These are phyloP conservation scores for Phylloscopus whistleri DNA, from an alignment of 2,113 vertebrate genomes.

Conservation along the genomic window DNA sequence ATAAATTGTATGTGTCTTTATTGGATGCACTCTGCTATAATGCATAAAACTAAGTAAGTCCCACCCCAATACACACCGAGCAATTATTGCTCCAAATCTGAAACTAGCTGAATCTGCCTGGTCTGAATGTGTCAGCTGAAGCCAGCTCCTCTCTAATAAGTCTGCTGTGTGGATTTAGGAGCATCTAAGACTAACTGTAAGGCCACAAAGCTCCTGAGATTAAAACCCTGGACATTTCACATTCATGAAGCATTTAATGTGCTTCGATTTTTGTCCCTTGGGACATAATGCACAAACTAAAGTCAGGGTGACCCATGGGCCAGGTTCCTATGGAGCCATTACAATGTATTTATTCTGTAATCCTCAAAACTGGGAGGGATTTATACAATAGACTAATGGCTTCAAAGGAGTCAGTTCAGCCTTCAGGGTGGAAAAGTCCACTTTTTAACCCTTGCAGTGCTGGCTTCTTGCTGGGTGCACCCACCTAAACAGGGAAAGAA, in stretches of 20 bases:
- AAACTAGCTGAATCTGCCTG: not conserved
- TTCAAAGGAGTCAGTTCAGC: slow-evolving; percentile 38
- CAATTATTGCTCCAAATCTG: not conserved
- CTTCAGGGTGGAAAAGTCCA: slow-evolving; percentile 6
- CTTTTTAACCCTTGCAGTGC: slow-evolving; percentile 32
- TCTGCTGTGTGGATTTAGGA: not conserved
- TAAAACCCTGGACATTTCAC: slow-evolving; percentile 31
- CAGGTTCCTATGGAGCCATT: slow-evolving; percentile 26
- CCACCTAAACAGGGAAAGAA: not conserved
- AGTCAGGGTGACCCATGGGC: slow-evolving; percentile 27
- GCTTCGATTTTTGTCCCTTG: slow-evolving; percentile 48
- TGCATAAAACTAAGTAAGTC: not conserved
- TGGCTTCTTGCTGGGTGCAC: not conserved
- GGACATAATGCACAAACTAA: not conserved
- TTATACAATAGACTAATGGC: slow-evolving; percentile 49
- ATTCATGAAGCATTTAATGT: slow-evolving; percentile 37
- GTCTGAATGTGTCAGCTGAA: not conserved
- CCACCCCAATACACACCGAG: not conserved
- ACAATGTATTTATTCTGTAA: slow-evolving; percentile 52
- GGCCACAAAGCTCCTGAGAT: not conserved
- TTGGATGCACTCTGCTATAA: not conserved
- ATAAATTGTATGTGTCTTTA: not conserved
- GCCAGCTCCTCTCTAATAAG: not conserved
- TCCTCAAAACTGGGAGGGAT: slow-evolving; percentile 46
- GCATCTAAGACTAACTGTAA: not conserved